Evolutionary conservation across 2,113 vertebrate species (phyloP).

Genomic region (Beaufortia kweichowensis): DNA sequence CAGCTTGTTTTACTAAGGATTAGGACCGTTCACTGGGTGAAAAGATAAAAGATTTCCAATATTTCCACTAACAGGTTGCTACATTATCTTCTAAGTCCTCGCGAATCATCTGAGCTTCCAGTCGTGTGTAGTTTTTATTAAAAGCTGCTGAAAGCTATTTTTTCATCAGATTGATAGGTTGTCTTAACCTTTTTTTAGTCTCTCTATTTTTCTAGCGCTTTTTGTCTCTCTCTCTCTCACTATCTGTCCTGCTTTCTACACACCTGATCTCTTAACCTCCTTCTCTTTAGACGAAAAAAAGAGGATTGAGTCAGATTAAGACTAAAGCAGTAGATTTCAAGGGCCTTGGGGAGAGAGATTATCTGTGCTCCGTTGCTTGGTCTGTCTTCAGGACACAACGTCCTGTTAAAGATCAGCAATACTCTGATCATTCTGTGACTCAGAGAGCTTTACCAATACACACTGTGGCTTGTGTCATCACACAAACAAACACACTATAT

Average conservation of each 20-base stretch:
- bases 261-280: conserved; percentile 19
- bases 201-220: neutral
- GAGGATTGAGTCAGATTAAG: conserved; percentile 17
- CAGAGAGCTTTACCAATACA: conserved; percentile 1
- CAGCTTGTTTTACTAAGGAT: conserved; percentile 26
- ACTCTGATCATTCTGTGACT: conserved; percentile 37
- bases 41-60: conserved; percentile 28
- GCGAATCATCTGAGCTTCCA: conserved; percentile 12
- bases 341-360: conserved; percentile 42
- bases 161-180: neutral
- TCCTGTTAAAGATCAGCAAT: conserved; percentile 30
- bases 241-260: neutral
- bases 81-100: conserved; percentile 20
- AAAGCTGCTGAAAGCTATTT: neutral
- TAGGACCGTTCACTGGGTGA: neutral
- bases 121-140: conserved; percentile 28
- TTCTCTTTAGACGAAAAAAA: conserved; percentile 20
- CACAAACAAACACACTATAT: conserved; percentile 2
- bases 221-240: neutral
- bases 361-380: conserved; percentile 39
- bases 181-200: neutral
- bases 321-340: conserved; percentile 13
- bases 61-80: conserved; percentile 27
- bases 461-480: neutral
- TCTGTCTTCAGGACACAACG: conserved; percentile 42